Evolutionary conservation across 2,888 invertebrate genomes (phyloP).

Genomic region (Hirtodrosophila duncani): DNA sequence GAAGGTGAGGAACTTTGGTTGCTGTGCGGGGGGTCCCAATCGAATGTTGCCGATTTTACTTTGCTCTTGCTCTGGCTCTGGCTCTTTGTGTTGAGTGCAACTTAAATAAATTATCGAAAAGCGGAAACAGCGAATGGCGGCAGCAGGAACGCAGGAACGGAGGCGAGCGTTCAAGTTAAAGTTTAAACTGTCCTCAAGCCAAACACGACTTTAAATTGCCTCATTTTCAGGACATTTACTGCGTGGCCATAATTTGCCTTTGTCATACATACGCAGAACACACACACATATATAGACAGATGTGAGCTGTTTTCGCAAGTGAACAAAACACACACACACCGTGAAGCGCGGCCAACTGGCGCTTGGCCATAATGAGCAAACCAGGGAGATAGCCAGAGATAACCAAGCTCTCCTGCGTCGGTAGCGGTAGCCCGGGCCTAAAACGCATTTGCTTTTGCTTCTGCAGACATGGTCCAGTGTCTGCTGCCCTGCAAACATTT

Average conservation of each 20-base stretch:
- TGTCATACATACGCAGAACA: conserved; percentile 30
- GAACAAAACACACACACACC: conserved; percentile 16
- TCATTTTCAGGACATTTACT: conserved; percentile 32
- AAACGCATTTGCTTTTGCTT: conserved; percentile 26
- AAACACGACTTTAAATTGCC: conserved; percentile 21
- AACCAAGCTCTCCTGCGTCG: conserved; percentile 20
- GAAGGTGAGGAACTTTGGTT: not conserved
- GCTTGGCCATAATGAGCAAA: conserved; percentile 50
- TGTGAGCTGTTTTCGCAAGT: conserved; percentile 23
- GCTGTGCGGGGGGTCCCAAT: conserved; percentile 13
- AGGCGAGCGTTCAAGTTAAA: too few species aligned
- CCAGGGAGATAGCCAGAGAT: conserved; percentile 34
- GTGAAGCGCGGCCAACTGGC: conserved; percentile 49
- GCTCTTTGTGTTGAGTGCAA: conserved; percentile 47
- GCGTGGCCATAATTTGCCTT: conserved; percentile 38
- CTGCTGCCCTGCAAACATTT: too few species aligned
- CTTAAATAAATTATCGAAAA: conserved; percentile 43
- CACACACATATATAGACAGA: conserved; percentile 8
- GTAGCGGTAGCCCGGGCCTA: conserved; percentile 2
- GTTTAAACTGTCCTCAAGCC: not conserved
- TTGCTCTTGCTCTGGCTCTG: conserved; percentile 4
- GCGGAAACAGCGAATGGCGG: conserved; percentile 30
- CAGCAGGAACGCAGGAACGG: not conserved
- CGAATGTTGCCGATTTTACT: conserved; percentile 44
- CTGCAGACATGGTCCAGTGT: conserved; percentile 9